Percentiles rank a stretch among this genome's conserved stretches.
Evolutionary conservation across 2,888 invertebrate genomes (phyloP).

Genomic region (Choristoneura rosaceana): DNA sequence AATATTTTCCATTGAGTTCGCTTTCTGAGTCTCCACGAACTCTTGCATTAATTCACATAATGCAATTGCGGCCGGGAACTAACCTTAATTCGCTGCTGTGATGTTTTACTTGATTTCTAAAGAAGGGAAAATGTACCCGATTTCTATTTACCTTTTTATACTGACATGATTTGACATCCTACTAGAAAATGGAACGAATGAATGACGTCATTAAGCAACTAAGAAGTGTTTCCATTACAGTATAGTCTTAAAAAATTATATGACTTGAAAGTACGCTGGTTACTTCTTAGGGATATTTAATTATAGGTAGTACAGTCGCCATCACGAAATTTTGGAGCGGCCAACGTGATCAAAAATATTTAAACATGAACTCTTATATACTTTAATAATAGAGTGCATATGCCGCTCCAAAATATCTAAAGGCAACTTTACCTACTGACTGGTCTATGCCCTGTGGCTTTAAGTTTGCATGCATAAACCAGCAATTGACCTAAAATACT

Average conservation of each 20-base stretch:
- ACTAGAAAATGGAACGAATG: conserved; percentile 7
- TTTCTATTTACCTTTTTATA: conserved; percentile 25
- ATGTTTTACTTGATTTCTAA: conserved; percentile 49
- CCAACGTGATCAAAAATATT: too few species aligned
- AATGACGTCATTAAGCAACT: not conserved
- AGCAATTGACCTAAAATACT: too few species aligned
- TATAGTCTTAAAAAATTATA: too few species aligned
- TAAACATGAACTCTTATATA: too few species aligned
- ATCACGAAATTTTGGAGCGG: too few species aligned
- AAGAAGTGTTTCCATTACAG: not conserved
- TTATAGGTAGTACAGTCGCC: not conserved
- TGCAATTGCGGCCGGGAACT: conserved; percentile 45
- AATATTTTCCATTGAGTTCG: conserved; percentile 50
- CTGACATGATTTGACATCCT: conserved; percentile 32
- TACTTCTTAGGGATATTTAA: not conserved
- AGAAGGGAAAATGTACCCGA: conserved; percentile 33
- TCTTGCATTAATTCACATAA: conserved; percentile 53
- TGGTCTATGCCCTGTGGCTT: too few species aligned
- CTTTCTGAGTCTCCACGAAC: conserved; percentile 52
- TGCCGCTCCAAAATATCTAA: too few species aligned
- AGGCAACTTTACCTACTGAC: too few species aligned
- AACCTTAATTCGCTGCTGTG: conserved; percentile 47
- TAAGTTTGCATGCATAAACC: too few species aligned
- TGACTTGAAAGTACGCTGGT: not conserved
- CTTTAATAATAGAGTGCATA: too few species aligned